Conservation (phyloP, 2,888 invertebrate species). For the Rutpela maculata region DNA sequence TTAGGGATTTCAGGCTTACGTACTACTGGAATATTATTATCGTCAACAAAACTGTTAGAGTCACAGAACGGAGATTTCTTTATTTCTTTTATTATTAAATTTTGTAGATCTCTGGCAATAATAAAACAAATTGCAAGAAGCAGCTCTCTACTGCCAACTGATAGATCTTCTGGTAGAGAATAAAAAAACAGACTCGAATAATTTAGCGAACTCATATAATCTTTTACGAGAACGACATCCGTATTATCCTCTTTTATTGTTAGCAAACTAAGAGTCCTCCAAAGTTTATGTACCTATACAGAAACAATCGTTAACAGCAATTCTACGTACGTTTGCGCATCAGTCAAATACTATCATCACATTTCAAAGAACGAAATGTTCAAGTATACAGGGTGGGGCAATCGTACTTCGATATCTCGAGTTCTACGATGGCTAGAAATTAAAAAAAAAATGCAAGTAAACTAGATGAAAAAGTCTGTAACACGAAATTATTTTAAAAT, state of each 20-base stretch:
- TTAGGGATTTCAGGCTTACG: conserved; percentile 23
- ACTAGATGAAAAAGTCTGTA: too few relatives aligned
- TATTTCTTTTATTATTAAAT: conserved; percentile 59
- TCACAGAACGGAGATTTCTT: conserved; percentile 46
- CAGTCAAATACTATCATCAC: too few relatives aligned
- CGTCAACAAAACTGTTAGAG: conserved; percentile 14
- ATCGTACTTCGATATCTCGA: too few relatives aligned
- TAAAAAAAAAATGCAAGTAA: too few relatives aligned
- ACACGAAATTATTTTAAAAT: too few relatives aligned
- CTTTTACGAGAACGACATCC: conserved; percentile 65
- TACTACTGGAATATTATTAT: neutral
- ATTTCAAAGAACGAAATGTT: too few relatives aligned
- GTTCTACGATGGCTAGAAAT: too few relatives aligned
- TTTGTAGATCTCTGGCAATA: conserved; percentile 64
- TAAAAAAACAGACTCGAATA: conserved; percentile 69
- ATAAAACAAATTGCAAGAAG: conserved; percentile 70
- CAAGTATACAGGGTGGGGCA: too few relatives aligned
- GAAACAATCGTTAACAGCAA: neutral
- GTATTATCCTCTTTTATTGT: conserved; percentile 60
- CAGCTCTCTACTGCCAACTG: conserved; percentile 64
- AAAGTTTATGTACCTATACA: conserved; percentile 57
- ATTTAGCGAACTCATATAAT: conserved; percentile 63
- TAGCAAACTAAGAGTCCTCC: conserved; percentile 64
- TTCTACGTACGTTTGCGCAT: too few relatives aligned
- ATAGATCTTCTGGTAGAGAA: conserved; percentile 56